A percentile compares a stretch with the other conserved stretches of the same genome.
Evolutionary conservation across 2,113 vertebrate genomes (phyloP).

Genomic region (Dunckerocampus dactyliophorus): DNA sequence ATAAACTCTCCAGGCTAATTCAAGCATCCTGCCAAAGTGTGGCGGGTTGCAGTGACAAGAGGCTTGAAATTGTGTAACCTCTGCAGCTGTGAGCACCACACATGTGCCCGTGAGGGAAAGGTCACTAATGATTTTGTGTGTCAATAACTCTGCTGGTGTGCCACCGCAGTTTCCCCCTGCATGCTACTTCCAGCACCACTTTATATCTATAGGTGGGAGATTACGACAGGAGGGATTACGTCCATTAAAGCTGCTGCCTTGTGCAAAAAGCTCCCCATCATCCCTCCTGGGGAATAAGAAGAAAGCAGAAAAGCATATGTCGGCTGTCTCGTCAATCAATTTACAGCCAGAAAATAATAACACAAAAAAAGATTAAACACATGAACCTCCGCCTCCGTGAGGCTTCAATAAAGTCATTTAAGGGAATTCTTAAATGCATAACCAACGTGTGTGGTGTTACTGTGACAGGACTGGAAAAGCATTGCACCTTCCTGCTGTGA

Average conservation of each 20-base stretch:
- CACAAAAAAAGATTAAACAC: conserved; percentile 31
- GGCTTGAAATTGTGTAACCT: conserved; percentile 4
- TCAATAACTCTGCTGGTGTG: conserved; percentile 40
- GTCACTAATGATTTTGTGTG: conserved; percentile 60
- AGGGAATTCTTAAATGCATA: conserved; percentile 50
- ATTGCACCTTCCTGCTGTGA: conserved; percentile 39
- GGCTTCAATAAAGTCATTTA: conserved; percentile 48
- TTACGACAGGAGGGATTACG: conserved; percentile 35
- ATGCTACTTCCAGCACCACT: conserved; percentile 5
- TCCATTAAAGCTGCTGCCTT: conserved; percentile 33
- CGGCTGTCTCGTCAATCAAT: conserved; percentile 42
- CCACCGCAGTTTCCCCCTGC: conserved; percentile 25
- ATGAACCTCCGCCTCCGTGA: conserved; percentile 21
- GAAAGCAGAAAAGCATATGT: conserved; percentile 12
- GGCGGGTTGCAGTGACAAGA: background rate
- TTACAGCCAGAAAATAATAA: conserved; percentile 36
- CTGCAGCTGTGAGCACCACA: conserved; percentile 2
- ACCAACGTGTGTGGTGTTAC: conserved; percentile 53
- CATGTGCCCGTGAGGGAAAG: conserved; percentile 1
- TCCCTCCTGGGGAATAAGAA: conserved; percentile 20
- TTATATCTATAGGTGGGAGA: conserved; percentile 32
- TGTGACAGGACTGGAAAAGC: conserved; percentile 57
- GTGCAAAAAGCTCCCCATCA: conserved; percentile 3
- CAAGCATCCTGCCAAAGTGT: conserved; percentile 7
- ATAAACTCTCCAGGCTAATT: conserved; percentile 42